These are phyloP conservation scores for Takifugu bimaculatus DNA, from an alignment of 2,113 vertebrate genomes.

Conservation along the genomic window DNA sequence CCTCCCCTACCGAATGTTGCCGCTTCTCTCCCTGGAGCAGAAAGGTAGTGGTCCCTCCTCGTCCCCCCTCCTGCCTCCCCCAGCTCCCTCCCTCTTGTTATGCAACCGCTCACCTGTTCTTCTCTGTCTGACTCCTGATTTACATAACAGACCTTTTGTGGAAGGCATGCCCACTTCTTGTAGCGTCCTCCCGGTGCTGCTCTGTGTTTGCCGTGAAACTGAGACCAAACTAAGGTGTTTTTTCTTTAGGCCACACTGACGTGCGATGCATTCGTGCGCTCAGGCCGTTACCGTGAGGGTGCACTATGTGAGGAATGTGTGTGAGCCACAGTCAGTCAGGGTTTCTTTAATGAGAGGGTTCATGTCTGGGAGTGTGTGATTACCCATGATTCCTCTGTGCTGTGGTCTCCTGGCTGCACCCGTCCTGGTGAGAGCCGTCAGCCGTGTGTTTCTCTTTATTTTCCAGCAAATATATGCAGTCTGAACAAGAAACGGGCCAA, in stretches of 20 bases:
- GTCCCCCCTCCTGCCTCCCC: slow-evolving; percentile 19
- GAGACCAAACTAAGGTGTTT: background rate
- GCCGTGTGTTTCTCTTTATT: no score
- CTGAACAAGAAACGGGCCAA: no score
- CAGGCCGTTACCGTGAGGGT: slow-evolving; percentile 4
- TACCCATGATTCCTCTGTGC: slow-evolving; percentile 58
- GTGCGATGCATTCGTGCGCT: background rate
- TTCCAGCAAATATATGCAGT: background rate
- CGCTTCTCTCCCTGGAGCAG: slow-evolving; percentile 96
- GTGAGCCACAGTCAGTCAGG: slow-evolving; percentile 30
- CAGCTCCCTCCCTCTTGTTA: background rate
- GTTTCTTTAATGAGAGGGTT: slow-evolving; percentile 59
- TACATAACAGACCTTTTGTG: slow-evolving; percentile 16
- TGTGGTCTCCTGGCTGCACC: slow-evolving; percentile 22
- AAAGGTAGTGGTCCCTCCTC: slow-evolving; percentile 84
- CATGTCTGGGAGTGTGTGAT: slow-evolving; percentile 36
- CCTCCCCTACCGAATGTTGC: slow-evolving; percentile 96
- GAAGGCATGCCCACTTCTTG: slow-evolving; percentile 30
- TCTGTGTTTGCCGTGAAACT: slow-evolving; percentile 8
- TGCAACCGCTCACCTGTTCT: slow-evolving; percentile 22
- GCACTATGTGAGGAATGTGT: slow-evolving; percentile 53
- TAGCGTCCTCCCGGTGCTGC: background rate
- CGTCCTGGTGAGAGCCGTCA: no score
- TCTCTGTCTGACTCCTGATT: slow-evolving; percentile 9
- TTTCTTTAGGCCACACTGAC: background rate